Evolutionary conservation across 2,113 vertebrate genomes (phyloP).

Genomic region (Beaufortia kweichowensis): DNA sequence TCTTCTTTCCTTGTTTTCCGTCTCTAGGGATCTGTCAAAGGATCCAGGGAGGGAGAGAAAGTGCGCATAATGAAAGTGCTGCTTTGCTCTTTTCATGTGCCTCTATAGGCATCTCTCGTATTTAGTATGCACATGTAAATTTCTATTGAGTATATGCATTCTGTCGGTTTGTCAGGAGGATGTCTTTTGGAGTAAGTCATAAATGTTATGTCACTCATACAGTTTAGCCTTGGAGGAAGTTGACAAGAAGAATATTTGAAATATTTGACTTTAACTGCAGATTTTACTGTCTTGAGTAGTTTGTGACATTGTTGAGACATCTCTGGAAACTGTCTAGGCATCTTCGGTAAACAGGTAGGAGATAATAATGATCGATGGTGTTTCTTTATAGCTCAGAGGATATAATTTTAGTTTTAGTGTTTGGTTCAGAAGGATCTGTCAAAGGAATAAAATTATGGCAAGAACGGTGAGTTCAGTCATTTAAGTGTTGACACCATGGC

Average conservation of each 20-base stretch:
- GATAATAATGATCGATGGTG: not conserved
- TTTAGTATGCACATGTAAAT: constrained; percentile 10
- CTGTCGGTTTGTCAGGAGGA: not conserved
- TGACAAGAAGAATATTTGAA: no score
- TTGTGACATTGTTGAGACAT: no score
- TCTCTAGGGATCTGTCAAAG: constrained; percentile 14
- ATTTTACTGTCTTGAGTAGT: no score
- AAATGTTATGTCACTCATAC: no score
- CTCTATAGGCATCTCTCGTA: constrained; percentile 10
- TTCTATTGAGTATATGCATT: not conserved
- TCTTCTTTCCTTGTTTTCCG: constrained; percentile 50
- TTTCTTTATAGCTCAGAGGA: constrained; percentile 2
- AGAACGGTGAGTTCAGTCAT: constrained; percentile 13
- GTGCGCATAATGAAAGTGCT: constrained; percentile 4
- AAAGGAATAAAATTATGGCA: constrained; percentile 36
- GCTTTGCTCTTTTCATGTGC: not conserved
- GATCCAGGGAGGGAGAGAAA: not conserved
- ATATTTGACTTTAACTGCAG: no score
- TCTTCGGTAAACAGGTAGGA: not conserved
- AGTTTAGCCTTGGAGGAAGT: no score
- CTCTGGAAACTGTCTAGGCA: no score
- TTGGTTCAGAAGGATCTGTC: constrained; percentile 20
- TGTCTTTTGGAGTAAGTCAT: no score
- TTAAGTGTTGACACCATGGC: constrained; percentile 26
- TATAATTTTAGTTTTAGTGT: not conserved